Evolutionary conservation across 2,113 vertebrate genomes (phyloP), one percentile per base, ranked within the genome.

Genomic region (Oncorhynchus keta): DNA sequence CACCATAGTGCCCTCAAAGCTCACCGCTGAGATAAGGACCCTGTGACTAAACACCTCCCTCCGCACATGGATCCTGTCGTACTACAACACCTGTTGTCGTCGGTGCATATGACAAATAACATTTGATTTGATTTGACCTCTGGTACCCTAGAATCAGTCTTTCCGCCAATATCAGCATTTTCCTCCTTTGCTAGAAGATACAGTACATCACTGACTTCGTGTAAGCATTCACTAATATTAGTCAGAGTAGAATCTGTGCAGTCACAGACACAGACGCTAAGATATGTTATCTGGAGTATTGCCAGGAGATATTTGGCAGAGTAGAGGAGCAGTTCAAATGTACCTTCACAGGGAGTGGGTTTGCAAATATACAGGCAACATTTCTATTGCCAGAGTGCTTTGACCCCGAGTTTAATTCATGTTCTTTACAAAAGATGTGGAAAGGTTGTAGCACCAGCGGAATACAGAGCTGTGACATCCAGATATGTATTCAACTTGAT

Each of bases 191-290:
- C 82, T 87, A 84, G 79, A 70, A 28, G 80, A 82, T 88, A 76
- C 77, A 79, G 79, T 79, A 81, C 78, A 87, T 85, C 87, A 85
- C 74, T 87, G 75, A 85, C 77, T 83, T 86, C 80, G 74, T 83
- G 85, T 80, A 82, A 77, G 84, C 86, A 81, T 91, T 89, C 82
- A 84, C 87, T 88, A 78, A 84, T 76, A 85, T 88, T 87, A 85
- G 85, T 81, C 81, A 81, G 84, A 87, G 86, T 79, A 76, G 83
- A 88, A 83, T 84, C 51, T 49, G 48, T 79, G 83, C 81, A 83
- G 83, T 84, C 80, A 78, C 68, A 87, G 80, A 70, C 78, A 74
- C 72, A 72, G 81, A 87, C 76, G 72, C 74, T 81, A 76, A 88
- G 81, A 90, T 87, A 88, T 80, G 80, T 85, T 90, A 89, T 88